A percentile compares a stretch with the other conserved stretches of the same genome.
phyloP scores from a whole-genome alignment of 1,140 invertebrate genomes.

The Drosophila pseudoobscura region DNA sequence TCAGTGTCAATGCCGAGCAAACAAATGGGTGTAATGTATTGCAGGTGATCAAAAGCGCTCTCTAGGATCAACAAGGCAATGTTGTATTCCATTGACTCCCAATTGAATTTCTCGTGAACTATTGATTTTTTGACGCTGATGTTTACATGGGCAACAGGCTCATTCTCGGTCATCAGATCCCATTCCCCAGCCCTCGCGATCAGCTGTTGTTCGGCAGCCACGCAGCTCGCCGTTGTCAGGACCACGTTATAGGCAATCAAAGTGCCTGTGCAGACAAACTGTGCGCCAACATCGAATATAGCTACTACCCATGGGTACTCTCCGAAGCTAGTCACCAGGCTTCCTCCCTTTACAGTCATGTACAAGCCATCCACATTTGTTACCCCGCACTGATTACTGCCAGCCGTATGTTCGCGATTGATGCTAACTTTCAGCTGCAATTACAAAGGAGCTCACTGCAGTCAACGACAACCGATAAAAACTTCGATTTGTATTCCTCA shows the following conservation, averaged over 20 bases:
- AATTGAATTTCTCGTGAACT: not conserved
- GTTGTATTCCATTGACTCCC: not conserved
- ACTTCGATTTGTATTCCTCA: not conserved
- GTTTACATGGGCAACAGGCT: constrained; percentile 13
- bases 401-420: no score
- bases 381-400: not conserved
- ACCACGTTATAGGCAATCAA: constrained; percentile 2
- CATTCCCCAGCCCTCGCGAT: constrained; percentile 36
- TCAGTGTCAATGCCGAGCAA: not conserved
- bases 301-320: constrained; percentile 14
- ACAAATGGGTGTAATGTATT: constrained; percentile 12
- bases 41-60: not conserved
- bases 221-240: constrained; percentile 6
- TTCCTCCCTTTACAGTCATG: not conserved
- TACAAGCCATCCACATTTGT: constrained; percentile 3
- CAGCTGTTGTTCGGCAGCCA: no score
- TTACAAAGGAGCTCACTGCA: no score
- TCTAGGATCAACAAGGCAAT: constrained; percentile 21
- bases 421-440: no score
- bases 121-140: not conserved
- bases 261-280: not conserved
- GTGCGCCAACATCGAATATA: not conserved
- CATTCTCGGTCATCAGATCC: constrained; percentile 19
- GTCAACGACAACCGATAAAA: no score
- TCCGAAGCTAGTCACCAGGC: not conserved